Evolutionary conservation across 2,888 invertebrate genomes (phyloP).

Genomic region (Embidobia sp.): DNA sequence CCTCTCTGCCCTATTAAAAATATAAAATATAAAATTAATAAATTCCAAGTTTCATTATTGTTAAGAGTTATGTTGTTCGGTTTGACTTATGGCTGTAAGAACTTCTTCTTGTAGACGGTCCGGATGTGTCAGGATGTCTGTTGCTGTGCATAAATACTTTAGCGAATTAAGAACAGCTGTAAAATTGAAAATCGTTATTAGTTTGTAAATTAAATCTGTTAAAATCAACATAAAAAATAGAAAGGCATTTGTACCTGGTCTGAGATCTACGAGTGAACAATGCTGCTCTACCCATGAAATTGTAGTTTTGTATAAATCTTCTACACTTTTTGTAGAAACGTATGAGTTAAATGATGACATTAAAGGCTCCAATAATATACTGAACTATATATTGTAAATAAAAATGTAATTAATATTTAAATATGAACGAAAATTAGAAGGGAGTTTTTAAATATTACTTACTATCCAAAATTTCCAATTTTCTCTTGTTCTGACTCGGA

Average conservation of each 20-base stretch:
- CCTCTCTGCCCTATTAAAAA: no score
- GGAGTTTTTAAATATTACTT: constrained; percentile 83
- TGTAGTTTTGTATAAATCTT: constrained; percentile 95
- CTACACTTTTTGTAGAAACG: constrained; percentile 94
- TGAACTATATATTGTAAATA: no score
- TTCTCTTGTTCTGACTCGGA: constrained; percentile 90
- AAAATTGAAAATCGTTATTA: constrained; percentile 12
- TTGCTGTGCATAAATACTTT: constrained; percentile 93
- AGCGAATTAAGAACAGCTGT: constrained; percentile 95
- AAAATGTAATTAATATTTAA: no score
- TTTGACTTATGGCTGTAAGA: constrained; percentile 85
- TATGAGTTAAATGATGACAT: constrained; percentile 95
- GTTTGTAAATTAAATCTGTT: background rate
- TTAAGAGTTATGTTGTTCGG: constrained; percentile 74
- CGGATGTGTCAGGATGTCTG: constrained; percentile 95
- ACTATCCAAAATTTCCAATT: constrained; percentile 99
- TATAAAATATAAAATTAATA: constrained; percentile 25
- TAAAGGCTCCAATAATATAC: constrained; percentile 93
- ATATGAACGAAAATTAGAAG: no score
- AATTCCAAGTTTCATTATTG: constrained; percentile 69
- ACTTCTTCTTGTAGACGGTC: constrained; percentile 95
- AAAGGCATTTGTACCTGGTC: constrained; percentile 90
- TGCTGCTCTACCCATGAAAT: constrained; percentile 98
- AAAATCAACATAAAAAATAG: constrained; percentile 14
- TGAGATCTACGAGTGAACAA: constrained; percentile 95